These are phyloP conservation scores for Zalophus californianus DNA, from an alignment of 2,797 vertebrate species.

Conservation along the genomic window DNA sequence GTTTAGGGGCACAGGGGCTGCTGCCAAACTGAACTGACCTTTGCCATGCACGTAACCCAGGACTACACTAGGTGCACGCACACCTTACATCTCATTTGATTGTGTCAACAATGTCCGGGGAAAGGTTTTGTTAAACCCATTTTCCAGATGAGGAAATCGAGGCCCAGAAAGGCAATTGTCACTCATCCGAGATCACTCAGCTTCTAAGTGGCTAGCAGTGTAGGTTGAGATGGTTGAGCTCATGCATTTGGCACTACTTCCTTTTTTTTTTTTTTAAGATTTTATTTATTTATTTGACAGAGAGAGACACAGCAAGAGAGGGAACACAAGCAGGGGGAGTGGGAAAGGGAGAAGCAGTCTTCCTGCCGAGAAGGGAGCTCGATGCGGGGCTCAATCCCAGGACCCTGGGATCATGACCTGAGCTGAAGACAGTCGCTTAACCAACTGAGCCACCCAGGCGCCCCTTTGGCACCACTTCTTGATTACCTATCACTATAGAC, in stretches of 20 bases:
- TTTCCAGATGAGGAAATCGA: not conserved
- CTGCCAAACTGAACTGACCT: not conserved
- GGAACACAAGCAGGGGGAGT: no score
- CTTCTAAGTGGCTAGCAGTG: not conserved
- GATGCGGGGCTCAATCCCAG: no score
- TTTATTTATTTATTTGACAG: no score
- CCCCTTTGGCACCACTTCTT: no score
- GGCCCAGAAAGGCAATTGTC: not conserved
- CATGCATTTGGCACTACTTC: fast-evolving
- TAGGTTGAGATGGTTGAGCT: not conserved
- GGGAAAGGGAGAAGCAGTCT: no score
- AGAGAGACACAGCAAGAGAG: no score
- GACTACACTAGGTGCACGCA: fast-evolving
- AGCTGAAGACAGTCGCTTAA: no score
- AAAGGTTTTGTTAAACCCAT: not conserved
- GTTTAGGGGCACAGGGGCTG: not conserved
- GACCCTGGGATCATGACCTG: no score
- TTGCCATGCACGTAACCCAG: fast-evolving
- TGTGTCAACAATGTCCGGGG: fast-evolving
- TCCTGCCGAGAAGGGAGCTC: no score
- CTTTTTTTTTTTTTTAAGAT: no score
- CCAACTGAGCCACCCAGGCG: no score
- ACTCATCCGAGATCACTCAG: not conserved
- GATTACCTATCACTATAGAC: not conserved
- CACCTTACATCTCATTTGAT: not conserved